Conservation (phyloP, 1,140 invertebrate genomes). For the Dendroctonus valens region DNA sequence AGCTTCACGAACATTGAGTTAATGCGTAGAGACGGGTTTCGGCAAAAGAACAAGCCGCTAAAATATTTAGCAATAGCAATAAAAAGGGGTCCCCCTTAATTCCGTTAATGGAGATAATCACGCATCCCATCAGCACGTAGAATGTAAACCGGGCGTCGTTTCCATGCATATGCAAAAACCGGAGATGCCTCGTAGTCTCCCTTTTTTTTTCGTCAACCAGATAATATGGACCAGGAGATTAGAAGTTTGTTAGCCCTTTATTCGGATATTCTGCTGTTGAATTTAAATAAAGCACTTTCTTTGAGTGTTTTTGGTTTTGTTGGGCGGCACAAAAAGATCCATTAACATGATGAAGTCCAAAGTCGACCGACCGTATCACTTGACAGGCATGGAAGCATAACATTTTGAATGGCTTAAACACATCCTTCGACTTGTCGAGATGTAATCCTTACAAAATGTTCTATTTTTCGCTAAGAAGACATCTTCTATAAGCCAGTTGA, state of each 20-base stretch:
- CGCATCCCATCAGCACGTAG: conserved; percentile 11
- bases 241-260: conserved; percentile 17
- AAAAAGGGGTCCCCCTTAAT: conserved; percentile 6
- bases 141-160: conserved; percentile 3
- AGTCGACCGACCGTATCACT: not conserved
- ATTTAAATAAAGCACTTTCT: conserved; percentile 19
- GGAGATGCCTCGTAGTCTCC: conserved; percentile 10
- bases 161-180: conserved; percentile 17
- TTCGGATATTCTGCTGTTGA: conserved; percentile 19
- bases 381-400: not conserved
- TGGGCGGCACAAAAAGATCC: not conserved
- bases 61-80: not conserved
- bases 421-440: not conserved
- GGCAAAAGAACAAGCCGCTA: conserved; percentile 1
- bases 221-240: conserved; percentile 21
- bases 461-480: not conserved
- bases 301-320: conserved; percentile 9
- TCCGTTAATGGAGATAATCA: conserved; percentile 17
- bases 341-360: not conserved
- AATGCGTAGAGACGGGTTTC: not conserved
- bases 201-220: conserved; percentile 7
- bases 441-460: not conserved
- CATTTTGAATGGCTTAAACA: not conserved
- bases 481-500: not conserved
- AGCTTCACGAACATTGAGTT: not conserved